Conservation (phyloP, 2,888 invertebrate species). For the Boloria selene region DNA sequence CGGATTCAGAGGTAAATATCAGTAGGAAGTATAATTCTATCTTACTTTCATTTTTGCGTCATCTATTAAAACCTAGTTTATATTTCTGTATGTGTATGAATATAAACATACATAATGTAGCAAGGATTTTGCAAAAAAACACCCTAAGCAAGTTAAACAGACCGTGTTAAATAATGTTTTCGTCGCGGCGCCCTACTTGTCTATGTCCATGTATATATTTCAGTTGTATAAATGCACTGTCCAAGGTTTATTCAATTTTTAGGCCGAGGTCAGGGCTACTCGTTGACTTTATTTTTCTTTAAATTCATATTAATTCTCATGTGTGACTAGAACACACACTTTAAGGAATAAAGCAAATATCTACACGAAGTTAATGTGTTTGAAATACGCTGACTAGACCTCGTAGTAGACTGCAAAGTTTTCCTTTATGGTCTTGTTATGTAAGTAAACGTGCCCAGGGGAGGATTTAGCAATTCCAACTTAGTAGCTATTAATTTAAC, state of each 20-base stretch:
- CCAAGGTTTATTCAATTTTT: not conserved
- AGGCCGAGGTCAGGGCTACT: not conserved
- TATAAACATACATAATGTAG: not conserved
- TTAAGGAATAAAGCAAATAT: not conserved
- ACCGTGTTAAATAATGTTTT: conserved; percentile 61
- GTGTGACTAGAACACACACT: not conserved
- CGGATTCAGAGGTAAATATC: too few species aligned
- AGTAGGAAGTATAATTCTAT: too few species aligned
- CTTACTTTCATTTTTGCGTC: too few species aligned
- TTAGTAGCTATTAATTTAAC: conserved; percentile 19
- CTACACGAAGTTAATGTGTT: conserved; percentile 38
- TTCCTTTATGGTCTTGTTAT: conserved; percentile 60
- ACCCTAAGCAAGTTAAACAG: conserved; percentile 50
- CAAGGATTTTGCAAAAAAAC: not conserved
- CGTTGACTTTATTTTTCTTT: not conserved
- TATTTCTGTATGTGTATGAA: not conserved
- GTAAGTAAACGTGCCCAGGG: conserved; percentile 38
- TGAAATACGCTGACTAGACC: conserved; percentile 50
- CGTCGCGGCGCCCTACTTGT: conserved; percentile 38
- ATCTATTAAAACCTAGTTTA: too few species aligned
- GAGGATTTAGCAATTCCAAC: conserved; percentile 20
- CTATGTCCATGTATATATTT: not conserved
- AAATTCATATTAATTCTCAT: not conserved
- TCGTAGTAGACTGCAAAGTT: conserved; percentile 52
- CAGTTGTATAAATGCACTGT: too few species aligned